Evolutionary conservation across 2,113 vertebrate genomes (phyloP), one percentile per base, ranked within the genome.

Genomic region (Xenopus tropicalis): DNA sequence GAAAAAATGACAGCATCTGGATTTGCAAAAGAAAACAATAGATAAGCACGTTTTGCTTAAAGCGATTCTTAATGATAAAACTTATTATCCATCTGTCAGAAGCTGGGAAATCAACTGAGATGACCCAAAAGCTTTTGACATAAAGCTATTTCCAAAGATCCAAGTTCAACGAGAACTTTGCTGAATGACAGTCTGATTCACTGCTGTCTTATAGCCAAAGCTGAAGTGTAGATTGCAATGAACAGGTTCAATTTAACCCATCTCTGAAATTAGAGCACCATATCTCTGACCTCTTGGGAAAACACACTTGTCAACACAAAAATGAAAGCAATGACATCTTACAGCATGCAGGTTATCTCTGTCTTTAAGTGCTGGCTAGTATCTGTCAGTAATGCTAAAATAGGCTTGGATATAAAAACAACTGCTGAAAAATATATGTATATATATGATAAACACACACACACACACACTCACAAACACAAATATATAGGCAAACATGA

Each of bases 1-100:
- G 69, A 61, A 80, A 90, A 91, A 85, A 71, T 85, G 82, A 85
- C 83, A 79, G 61, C 74, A 74, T 19, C 70, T 66, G 42, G 25
- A 78, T 58, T 25, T 80, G 63, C 14, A 82, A 83, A 78, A 85
- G 80, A 79, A 89, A 89, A 79, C 71, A 82, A 90, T 86, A 85
- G 83, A 82, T 88, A 82, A 84, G 69, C 61, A 70, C 64, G 84
- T 89, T 87, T 85, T 79, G 77, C 69, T 70, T 77, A 68, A 84
- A 85, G 25, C 24, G 77, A 62, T 81, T 86, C 82, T 83, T 88
- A 91, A 88, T 87, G 86, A 87, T 89, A 91, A 91, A 90, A 86
- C 10, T 19, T 87, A 90, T 90, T 94, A 94, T 85, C 78, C 83
- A 82, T 58, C 88, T 90, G 90, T 89, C 91, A 93, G 75, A 82